Percentiles rank a stretch among this genome's conserved stretches.
These are phyloP conservation scores for Philereme transversata DNA, from an alignment of 2,888 invertebrate species.

Conservation along the genomic window DNA sequence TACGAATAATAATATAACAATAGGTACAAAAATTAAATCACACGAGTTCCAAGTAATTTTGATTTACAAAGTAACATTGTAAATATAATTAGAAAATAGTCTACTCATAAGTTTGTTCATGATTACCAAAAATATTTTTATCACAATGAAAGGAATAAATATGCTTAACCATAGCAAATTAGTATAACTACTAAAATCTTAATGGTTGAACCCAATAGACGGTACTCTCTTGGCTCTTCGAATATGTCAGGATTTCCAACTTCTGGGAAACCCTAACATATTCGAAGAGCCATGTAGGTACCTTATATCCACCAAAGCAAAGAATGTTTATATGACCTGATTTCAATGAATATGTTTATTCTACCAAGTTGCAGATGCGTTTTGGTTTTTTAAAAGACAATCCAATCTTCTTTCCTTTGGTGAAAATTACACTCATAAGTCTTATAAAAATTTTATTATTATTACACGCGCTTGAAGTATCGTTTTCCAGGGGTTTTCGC, in stretches of 20 bases:
- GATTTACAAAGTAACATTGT: background rate
- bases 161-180: no score
- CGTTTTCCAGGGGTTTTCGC: constrained; percentile 74
- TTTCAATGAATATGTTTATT: no score
- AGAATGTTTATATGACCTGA: no score
- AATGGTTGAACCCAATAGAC: no score
- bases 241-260: no score
- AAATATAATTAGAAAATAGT: background rate
- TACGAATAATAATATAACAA: no score
- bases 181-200: no score
- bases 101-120: background rate
- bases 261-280: no score
- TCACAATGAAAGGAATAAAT: background rate
- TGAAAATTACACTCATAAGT: background rate
- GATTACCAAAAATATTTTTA: background rate
- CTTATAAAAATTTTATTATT: background rate
- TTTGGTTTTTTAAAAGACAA: background rate
- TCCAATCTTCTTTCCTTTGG: background rate
- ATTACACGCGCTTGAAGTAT: constrained; percentile 72
- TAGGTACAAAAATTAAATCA: background rate
- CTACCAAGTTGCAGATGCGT: background rate
- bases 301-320: no score
- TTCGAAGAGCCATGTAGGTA: no score
- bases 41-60: background rate
- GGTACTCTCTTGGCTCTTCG: no score